A percentile compares a stretch with the other conserved stretches of the same genome.
Evolutionary conservation across 2,113 vertebrate genomes (phyloP).

Genomic region (cattle (Bos taurus)): ARS-UCD2.0 NC_037334.1:101005501-101006000

Average conservation of each 20-base stretch:
- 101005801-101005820: not conserved
- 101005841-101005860: not conserved
- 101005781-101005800: not conserved
- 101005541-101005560: slow-evolving; percentile 44
- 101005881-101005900: not conserved
- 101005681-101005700: slow-evolving; percentile 43
- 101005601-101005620: slow-evolving; percentile 41
- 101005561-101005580: slow-evolving; percentile 43
- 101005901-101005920: not conserved
- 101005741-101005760: not conserved
- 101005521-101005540: slow-evolving; percentile 46
- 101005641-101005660: slow-evolving; percentile 2
- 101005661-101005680: slow-evolving; percentile 12
- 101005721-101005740: slow-evolving; percentile 32
- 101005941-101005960: not conserved
- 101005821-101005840: not conserved
- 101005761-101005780: slow-evolving; percentile 30
- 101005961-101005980: not conserved
- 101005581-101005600: slow-evolving; percentile 51
- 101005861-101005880: not conserved
- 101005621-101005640: slow-evolving; percentile 21
- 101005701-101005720: slow-evolving; percentile 28
- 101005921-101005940: not conserved
- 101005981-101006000: not conserved
- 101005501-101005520: slow-evolving; percentile 36